Evolutionary conservation across 2,888 invertebrate species (phyloP).

Genomic region (Parasteatoda lunata): DNA sequence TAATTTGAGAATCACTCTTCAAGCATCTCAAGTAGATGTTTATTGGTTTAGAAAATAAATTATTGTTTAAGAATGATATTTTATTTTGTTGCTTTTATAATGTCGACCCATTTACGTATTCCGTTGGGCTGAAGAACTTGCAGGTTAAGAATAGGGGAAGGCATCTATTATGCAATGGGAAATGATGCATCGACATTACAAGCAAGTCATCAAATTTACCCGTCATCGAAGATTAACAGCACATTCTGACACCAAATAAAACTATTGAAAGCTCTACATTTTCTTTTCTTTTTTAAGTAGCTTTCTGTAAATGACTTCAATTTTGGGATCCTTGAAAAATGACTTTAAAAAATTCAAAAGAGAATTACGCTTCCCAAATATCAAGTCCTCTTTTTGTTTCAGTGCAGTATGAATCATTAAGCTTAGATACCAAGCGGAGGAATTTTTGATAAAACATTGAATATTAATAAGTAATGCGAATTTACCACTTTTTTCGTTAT

Average conservation of each 20-base stretch:
- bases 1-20: constrained; percentile 49
- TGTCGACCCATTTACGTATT: constrained; percentile 19
- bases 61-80: constrained; percentile 15
- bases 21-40: constrained; percentile 37
- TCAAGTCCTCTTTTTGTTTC: no score
- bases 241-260: not conserved
- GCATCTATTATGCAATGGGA: constrained; percentile 26
- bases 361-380: no score
- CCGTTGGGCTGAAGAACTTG: constrained; percentile 31
- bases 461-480: no score
- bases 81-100: constrained; percentile 7
- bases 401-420: no score
- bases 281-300: not conserved
- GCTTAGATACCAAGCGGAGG: no score
- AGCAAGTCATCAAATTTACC: constrained; percentile 1
- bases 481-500: no score
- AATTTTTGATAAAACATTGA: no score
- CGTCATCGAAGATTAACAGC: constrained; percentile 43
- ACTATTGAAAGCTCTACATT: not conserved
- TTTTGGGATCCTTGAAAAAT: not conserved
- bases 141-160: constrained; percentile 11
- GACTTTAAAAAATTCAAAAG: no score
- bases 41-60: constrained; percentile 51
- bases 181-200: constrained; percentile 12
- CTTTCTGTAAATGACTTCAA: not conserved